phyloP scores from a whole-genome alignment of 2,797 vertebrate genomes.

The Ctenopoma multispine region DNA sequence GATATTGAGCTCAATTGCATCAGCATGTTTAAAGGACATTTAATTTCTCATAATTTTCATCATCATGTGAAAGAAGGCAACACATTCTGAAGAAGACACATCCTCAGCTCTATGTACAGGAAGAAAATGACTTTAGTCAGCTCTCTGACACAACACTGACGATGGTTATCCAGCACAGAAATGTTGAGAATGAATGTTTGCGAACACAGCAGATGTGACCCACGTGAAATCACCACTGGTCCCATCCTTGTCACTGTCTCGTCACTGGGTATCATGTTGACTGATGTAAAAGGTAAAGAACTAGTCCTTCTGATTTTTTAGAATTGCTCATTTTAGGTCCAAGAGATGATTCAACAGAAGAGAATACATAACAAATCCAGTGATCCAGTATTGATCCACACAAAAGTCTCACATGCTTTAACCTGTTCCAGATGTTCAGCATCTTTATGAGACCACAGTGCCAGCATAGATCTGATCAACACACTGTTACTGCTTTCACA shows the following conservation, averaged over 20 bases:
- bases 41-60: constrained; percentile 40
- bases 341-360: constrained; percentile 10
- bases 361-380: constrained; percentile 32
- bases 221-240: not conserved
- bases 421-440: not conserved
- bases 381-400: constrained; percentile 48
- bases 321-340: constrained; percentile 17
- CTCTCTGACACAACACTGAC: constrained; percentile 30
- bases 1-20: constrained; percentile 56
- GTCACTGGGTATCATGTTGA: constrained; percentile 17
- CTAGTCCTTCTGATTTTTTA: constrained; percentile 15
- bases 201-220: constrained; percentile 12
- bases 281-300: constrained; percentile 8
- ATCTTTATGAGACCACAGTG: constrained; percentile 18
- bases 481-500: constrained; percentile 31
- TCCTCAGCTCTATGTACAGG: constrained; percentile 72
- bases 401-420: constrained; percentile 34
- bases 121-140: constrained; percentile 80
- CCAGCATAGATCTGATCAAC: not conserved
- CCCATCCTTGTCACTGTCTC: not conserved
- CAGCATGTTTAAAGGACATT: constrained; percentile 59
- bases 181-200: constrained; percentile 10
- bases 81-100: constrained; percentile 57
- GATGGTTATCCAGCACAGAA: constrained; percentile 31
- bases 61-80: constrained; percentile 58